Evolutionary conservation across 2,797 vertebrate genomes (phyloP).

Genomic region (Pitangus sulphuratus): DNA sequence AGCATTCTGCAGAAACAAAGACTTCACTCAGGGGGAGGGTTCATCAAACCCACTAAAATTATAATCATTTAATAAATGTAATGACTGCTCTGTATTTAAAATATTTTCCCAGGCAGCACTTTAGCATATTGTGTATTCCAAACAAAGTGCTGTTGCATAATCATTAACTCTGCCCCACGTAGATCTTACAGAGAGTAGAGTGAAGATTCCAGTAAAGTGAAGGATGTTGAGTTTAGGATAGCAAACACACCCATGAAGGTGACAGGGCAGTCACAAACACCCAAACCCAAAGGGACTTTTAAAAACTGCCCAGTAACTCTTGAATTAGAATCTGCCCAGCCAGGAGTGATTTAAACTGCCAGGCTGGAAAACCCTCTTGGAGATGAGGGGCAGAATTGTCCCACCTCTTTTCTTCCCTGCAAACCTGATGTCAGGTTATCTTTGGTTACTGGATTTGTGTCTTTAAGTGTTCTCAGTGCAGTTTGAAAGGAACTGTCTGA

Average conservation of each 20-base stretch:
- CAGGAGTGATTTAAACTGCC: not conserved
- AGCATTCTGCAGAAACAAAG: slow-evolving; percentile 47
- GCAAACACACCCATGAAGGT: not conserved
- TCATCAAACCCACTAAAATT: slow-evolving; percentile 46
- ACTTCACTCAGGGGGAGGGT: slow-evolving; percentile 26
- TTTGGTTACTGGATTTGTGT: not conserved
- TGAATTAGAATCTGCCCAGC: not conserved
- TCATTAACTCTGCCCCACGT: not conserved
- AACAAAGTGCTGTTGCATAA: slow-evolving; percentile 52
- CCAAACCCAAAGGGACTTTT: not conserved
- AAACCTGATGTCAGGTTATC: not conserved
- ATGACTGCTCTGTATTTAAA: slow-evolving; percentile 63
- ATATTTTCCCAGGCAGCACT: slow-evolving; percentile 54
- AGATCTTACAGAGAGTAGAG: not conserved
- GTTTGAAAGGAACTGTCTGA: slow-evolving; percentile 66
- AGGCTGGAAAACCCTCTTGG: not conserved
- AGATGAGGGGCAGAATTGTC: not conserved
- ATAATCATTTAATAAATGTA: slow-evolving; percentile 62
- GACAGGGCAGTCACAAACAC: not conserved
- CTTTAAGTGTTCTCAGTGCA: slow-evolving; percentile 36
- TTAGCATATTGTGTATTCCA: slow-evolving; percentile 52
- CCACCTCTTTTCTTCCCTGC: not conserved
- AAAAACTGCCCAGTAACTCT: not conserved
- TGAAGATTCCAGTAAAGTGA: not conserved
- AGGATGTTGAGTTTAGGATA: not conserved